phyloP scores from a whole-genome alignment of 1,140 invertebrate species.

The Stenopsyche tienmushanensis region DNA sequence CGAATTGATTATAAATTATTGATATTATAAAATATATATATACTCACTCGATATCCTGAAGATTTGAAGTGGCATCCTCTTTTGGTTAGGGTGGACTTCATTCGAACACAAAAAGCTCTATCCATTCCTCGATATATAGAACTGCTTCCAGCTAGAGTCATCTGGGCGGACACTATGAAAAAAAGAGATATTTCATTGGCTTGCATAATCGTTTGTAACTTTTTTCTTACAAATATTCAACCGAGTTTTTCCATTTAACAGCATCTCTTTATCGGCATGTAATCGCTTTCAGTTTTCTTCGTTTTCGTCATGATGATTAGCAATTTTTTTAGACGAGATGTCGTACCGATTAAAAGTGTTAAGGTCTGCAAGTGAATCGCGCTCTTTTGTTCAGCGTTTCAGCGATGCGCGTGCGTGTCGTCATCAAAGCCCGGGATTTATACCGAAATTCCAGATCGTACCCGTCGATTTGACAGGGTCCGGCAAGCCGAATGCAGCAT shows the following conservation, averaged over 20 bases:
- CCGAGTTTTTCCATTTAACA: not conserved
- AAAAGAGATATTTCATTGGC: not conserved
- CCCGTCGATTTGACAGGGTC: not conserved
- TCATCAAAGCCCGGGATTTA: not conserved
- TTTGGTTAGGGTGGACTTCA: conserved; percentile 98
- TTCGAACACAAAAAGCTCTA: conserved; percentile 91
- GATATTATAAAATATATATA: not conserved
- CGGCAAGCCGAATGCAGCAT: not conserved
- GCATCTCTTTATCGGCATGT: too few relatives aligned
- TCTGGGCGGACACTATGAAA: conserved; percentile 77
- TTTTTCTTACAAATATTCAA: not conserved
- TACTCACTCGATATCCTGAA: conserved; percentile 93
- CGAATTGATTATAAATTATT: too few relatives aligned
- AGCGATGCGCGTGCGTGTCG: not conserved
- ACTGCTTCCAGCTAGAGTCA: conserved; percentile 74
- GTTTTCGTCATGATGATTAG: too few relatives aligned
- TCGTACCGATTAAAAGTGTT: not conserved
- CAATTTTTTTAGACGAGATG: not conserved
- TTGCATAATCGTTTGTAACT: not conserved
- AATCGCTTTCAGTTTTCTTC: too few relatives aligned
- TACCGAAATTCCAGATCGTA: conserved; percentile 1
- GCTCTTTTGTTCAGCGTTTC: not conserved
- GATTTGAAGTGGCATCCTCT: conserved; percentile 97
- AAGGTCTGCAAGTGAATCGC: not conserved
- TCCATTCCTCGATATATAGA: conserved; percentile 81